Evolutionary conservation across 2,888 invertebrate species (phyloP).

Genomic region (Diadromus collaris): DNA sequence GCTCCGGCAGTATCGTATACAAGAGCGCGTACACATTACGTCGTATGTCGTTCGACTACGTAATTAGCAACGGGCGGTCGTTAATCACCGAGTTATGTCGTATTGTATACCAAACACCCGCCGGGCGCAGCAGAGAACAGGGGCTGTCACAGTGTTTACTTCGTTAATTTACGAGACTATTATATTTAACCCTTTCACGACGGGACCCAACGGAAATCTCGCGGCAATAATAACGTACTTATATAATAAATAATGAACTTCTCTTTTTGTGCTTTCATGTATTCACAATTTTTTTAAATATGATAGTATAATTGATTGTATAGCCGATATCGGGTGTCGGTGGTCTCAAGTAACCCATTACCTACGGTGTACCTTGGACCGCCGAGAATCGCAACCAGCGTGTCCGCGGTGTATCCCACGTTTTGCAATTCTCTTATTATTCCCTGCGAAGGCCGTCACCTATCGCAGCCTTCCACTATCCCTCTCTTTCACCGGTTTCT

Average conservation of each 20-base stretch:
- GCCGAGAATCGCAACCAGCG: neutral
- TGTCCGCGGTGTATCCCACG: neutral
- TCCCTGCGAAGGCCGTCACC: constrained; percentile 31
- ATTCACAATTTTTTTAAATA: neutral
- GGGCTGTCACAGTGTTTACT: constrained; percentile 1
- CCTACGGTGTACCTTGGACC: constrained; percentile 3
- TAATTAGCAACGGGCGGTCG: constrained; percentile 69
- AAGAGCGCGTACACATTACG: constrained; percentile 29
- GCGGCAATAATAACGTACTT: neutral
- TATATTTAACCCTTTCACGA: neutral
- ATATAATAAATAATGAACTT: neutral
- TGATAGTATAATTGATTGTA: constrained; percentile 12
- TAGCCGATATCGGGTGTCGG: constrained; percentile 24
- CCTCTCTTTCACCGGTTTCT: neutral
- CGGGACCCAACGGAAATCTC: neutral
- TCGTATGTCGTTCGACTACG: constrained; percentile 61
- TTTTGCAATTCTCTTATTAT: constrained; percentile 30
- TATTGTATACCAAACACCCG: constrained; percentile 42
- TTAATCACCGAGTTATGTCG: constrained; percentile 65
- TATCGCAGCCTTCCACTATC: neutral
- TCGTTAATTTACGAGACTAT: constrained; percentile 8
- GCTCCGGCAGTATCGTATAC: constrained; percentile 25
- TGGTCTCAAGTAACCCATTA: constrained; percentile 43
- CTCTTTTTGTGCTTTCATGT: neutral
- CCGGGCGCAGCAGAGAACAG: constrained; percentile 1